Conservation (phyloP, 2,888 invertebrate genomes). For the Geotrupes spiniger region DNA sequence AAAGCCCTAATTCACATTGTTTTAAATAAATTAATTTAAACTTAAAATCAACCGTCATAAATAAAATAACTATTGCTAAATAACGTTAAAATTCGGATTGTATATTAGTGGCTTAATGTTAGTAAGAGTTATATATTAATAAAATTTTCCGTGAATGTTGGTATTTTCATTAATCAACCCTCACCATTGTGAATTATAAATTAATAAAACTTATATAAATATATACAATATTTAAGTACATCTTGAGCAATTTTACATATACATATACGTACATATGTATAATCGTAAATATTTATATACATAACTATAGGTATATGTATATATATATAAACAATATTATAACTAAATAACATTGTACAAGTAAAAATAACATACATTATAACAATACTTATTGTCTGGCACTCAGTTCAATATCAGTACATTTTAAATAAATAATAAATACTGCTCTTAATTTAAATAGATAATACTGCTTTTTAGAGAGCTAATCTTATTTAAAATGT, state of each 20-base stretch:
- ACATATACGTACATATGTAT: background rate
- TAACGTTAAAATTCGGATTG: conserved; percentile 8
- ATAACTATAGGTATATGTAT: background rate
- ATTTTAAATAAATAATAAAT: conserved; percentile 29
- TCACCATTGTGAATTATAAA: conserved; percentile 19
- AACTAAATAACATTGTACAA: conserved; percentile 25
- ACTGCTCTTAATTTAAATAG: conserved; percentile 26
- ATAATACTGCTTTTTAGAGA: conserved; percentile 18
- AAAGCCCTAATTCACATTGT: conserved; percentile 19
- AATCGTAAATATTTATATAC: background rate
- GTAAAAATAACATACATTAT: conserved; percentile 29
- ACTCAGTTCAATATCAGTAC: conserved; percentile 39
- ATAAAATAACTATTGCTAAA: background rate
- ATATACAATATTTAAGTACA: conserved; percentile 25
- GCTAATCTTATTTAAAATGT: conserved; percentile 23
- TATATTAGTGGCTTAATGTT: conserved; percentile 5
- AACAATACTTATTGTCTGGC: conserved; percentile 43
- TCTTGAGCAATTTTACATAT: conserved; percentile 24
- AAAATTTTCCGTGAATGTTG: conserved; percentile 12
- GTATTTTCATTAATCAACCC: conserved; percentile 23
- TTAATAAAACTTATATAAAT: conserved; percentile 23
- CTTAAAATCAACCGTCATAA: conserved; percentile 6
- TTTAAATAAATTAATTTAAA: conserved; percentile 15
- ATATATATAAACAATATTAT: conserved; percentile 16
- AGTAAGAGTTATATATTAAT: conserved; percentile 15